phyloP scores from a whole-genome alignment of 1,140 invertebrate species.

The Bombus breviceps region DNA sequence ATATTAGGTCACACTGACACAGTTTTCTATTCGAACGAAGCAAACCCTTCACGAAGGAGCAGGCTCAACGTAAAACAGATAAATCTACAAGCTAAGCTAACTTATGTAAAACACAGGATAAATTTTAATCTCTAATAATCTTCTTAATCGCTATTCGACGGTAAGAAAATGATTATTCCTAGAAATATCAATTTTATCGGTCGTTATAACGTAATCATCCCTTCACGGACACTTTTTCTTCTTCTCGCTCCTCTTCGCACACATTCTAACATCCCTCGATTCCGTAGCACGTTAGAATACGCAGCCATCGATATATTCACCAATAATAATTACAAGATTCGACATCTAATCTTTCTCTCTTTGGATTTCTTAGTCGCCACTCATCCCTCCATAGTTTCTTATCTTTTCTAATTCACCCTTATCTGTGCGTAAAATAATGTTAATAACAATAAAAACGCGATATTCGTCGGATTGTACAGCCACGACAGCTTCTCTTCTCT shows the following conservation, averaged over 20 bases:
- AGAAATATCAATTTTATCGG: too few relatives aligned
- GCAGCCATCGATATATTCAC: not conserved
- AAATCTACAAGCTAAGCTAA: too few relatives aligned
- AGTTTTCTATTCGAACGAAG: too few relatives aligned
- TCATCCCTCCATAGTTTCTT: not conserved
- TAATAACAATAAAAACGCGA: constrained; percentile 6
- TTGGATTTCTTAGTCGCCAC: not conserved
- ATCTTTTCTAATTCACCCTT: not conserved
- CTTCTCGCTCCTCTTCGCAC: not conserved
- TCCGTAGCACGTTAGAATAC: too few relatives aligned
- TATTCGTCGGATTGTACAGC: not conserved
- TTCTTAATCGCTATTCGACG: not conserved
- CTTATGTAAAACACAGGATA: fast-evolving
- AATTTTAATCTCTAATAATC: not conserved
- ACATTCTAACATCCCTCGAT: not conserved
- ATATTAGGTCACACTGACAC: too few relatives aligned
- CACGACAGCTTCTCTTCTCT: not conserved
- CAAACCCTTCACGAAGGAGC: too few relatives aligned
- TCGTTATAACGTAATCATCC: not conserved
- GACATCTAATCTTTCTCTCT: constrained; percentile 21
- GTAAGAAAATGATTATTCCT: not conserved
- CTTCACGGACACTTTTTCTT: not conserved
- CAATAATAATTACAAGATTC: too few relatives aligned
- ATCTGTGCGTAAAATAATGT: constrained; percentile 10
- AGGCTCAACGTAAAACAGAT: too few relatives aligned